A percentile compares a stretch with the other conserved stretches of the same genome.
Evolutionary conservation across 2,888 invertebrate species (phyloP).

Genomic region (Apocheima hispidaria): DNA sequence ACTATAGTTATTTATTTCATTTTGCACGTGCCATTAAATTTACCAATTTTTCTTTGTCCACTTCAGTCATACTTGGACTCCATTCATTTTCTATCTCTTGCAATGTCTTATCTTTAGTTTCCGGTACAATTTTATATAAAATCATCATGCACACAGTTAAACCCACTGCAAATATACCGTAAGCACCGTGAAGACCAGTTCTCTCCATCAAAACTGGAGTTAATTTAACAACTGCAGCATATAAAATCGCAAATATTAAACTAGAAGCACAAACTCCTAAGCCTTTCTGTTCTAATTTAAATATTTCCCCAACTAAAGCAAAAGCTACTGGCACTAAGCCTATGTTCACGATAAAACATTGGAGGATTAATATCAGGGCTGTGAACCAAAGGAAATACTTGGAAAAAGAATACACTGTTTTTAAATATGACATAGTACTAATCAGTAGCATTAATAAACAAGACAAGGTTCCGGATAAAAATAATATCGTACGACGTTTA

Average conservation of each 20-base stretch:
- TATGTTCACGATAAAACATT: conserved; percentile 50
- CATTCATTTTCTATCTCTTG: conserved; percentile 60
- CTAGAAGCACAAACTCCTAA: conserved; percentile 52
- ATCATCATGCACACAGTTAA: conserved; percentile 48
- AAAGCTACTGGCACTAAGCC: conserved; percentile 54
- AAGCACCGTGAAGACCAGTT: conserved; percentile 54
- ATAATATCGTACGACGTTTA: conserved; percentile 54
- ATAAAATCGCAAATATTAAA: conserved; percentile 52
- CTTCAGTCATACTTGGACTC: conserved; percentile 29
- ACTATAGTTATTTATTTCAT: background rate
- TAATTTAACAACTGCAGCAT: conserved; percentile 51
- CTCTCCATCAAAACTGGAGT: conserved; percentile 56
- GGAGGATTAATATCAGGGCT: conserved; percentile 51
- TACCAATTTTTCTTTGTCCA: conserved; percentile 6
- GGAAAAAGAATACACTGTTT: conserved; percentile 36
- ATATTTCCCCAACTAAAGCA: conserved; percentile 55
- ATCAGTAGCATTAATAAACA: conserved; percentile 52
- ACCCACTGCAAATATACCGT: conserved; percentile 50
- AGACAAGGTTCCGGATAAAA: conserved; percentile 47
- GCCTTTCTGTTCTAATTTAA: conserved; percentile 60
- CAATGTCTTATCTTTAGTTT: conserved; percentile 61
- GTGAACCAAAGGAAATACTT: conserved; percentile 47
- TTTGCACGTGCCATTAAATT: background rate
- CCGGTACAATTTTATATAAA: conserved; percentile 55
- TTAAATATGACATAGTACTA: conserved; percentile 48